Base-by-base conservation (phyloP, 2,113 vertebrate species). In the Calypte anna region DNA sequence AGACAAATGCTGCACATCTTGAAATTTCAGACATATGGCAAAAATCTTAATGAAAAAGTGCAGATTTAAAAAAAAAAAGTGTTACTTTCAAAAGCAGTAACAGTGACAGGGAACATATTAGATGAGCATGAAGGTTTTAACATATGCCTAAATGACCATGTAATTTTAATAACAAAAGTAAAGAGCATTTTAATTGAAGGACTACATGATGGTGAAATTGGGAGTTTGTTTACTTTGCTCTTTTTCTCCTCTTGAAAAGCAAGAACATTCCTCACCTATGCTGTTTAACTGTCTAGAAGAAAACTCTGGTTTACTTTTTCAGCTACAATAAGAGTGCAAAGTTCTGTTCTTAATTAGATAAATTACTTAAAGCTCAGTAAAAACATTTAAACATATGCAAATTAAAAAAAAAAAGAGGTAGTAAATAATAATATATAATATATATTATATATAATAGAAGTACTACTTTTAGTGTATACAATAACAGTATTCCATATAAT, bases 331-430 rank as follows among this genome's bases (percentile, higher is more conserved):
- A 22, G 31, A 61, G 82, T 1, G 3, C 6, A 16, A 28, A 80
- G 53, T 11, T 90, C 50, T 40, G 36, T 89, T 43, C 78, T 85
- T 74, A 69, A 74, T 88, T 82, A 89, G 89, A 92, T 73, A 23
- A 59, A 68, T 4, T 19, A 66, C 15, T 31, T 33, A 59, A 84
- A 74, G 19, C 28, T 53, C 28, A n/a, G 44, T 46, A 77, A 50
- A 92, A 72, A 20, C 20, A 24, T 23, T 17, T n/a, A 44, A 27
- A 53, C 17, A 19, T 13, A 40, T 40, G 40, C 40, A 40, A 40
- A 40, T 40, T 40, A 11, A 40, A 40, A 40, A 40, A 40, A 40
- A 40, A 40, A 40, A 12, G 36, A 38, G 36, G 36, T 38, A 38
- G 36, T 10, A 38, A 38, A 38, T 38, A 38, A 38, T 38, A 38